Evolutionary conservation across 2,797 vertebrate genomes (phyloP).

Genomic region (Perodicticus potto): DNA sequence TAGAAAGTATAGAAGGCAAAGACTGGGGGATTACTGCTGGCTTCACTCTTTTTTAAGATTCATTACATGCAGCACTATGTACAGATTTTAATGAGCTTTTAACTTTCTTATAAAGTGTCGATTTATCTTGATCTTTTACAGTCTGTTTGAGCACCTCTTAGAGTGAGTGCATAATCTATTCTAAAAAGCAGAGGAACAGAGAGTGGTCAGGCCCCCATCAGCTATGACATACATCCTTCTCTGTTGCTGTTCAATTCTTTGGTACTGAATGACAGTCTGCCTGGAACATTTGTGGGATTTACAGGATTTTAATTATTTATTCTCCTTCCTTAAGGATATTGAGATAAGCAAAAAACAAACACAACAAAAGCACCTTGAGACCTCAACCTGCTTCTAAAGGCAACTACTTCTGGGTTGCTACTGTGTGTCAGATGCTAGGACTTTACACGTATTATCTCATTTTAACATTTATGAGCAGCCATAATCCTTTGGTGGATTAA

Average conservation of each 20-base stretch:
- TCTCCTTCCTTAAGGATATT: neutral
- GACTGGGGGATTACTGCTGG: neutral
- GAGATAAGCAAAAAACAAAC: neutral
- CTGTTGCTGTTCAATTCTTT: neutral
- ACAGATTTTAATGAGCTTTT: conserved; percentile 44
- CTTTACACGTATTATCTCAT: neutral
- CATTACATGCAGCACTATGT: neutral
- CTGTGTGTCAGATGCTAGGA: neutral
- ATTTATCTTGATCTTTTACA: neutral
- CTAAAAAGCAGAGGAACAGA: conserved; percentile 19
- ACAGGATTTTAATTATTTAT: conserved; percentile 27
- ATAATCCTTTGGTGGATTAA: conserved; percentile 18
- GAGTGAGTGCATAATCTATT: neutral
- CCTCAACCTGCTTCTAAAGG: conserved; percentile 23
- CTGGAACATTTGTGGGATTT: neutral
- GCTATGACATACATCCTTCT: neutral
- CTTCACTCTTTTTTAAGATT: conserved; percentile 1
- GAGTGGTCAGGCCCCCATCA: neutral
- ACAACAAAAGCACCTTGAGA: neutral
- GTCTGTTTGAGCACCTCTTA: conserved; percentile 21
- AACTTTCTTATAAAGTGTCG: conserved; percentile 20
- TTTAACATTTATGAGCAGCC: neutral
- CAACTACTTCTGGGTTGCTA: neutral
- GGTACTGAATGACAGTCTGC: neutral
- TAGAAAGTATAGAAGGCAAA: neutral